Conservation (phyloP, 92 coral and sea anemone species). For the Zoanthus sociatus region DNA sequence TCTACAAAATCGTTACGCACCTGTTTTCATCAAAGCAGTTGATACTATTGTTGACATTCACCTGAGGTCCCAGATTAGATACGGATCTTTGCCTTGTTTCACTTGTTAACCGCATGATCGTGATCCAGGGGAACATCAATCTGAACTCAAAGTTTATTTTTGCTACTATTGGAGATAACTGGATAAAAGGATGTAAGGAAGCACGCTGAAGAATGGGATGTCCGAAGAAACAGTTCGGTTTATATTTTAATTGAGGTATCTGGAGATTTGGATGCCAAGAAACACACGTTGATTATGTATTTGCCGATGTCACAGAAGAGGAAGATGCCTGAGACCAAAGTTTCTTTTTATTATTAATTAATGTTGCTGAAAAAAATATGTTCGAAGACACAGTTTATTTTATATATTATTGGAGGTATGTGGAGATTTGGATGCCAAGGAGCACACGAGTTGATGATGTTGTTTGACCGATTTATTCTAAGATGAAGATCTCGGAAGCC, state of each 20-base stretch:
- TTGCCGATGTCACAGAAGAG: too few relatives aligned
- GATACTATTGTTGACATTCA: neutral
- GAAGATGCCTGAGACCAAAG: neutral
- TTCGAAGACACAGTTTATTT: too few relatives aligned
- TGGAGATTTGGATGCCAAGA: too few relatives aligned
- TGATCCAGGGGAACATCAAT: neutral
- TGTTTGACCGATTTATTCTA: too few relatives aligned
- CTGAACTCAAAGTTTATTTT: neutral
- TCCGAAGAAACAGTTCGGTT: too few relatives aligned
- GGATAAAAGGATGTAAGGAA: neutral
- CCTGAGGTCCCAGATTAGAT: neutral
- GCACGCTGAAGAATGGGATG: too few relatives aligned
- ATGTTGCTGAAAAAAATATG: neutral
- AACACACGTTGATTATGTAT: too few relatives aligned
- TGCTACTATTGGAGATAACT: conserved; percentile 4
- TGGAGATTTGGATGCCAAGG: too few relatives aligned
- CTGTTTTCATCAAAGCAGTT: neutral
- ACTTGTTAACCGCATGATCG: neutral
- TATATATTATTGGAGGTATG: too few relatives aligned
- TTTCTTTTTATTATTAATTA: too few relatives aligned
- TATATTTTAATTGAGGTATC: too few relatives aligned
- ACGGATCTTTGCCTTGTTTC: conserved; percentile 9
- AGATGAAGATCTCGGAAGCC: neutral
- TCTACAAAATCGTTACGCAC: neutral
- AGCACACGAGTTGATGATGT: too few relatives aligned